Evolutionary conservation across 2,888 invertebrate species (phyloP).

Genomic region (Morinoia aosen): DNA sequence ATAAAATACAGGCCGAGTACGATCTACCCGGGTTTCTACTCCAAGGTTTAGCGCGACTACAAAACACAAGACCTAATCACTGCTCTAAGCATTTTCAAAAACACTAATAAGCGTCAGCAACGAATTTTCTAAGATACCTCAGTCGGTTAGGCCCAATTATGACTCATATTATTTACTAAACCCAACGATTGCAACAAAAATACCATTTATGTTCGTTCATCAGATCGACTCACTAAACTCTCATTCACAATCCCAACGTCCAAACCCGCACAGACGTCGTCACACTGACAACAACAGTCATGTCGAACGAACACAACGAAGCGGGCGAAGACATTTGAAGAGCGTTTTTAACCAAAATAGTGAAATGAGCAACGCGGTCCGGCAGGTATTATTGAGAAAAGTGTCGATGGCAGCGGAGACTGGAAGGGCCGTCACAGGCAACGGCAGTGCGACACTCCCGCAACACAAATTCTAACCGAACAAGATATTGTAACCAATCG

Average conservation of each 20-base stretch:
- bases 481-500: neutral
- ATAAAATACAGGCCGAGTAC: too few relatives aligned
- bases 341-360: neutral
- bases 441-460: neutral
- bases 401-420: neutral
- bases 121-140: neutral
- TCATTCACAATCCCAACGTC: neutral
- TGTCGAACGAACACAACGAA: neutral
- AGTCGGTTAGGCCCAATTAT: neutral
- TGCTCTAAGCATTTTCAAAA: too few relatives aligned
- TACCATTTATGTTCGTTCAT: neutral
- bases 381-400: neutral
- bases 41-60: too few relatives aligned
- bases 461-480: neutral
- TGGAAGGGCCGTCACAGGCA: neutral
- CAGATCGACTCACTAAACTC: neutral
- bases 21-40: too few relatives aligned
- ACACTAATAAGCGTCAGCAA: neutral
- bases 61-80: too few relatives aligned
- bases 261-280: neutral
- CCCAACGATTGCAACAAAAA: neutral
- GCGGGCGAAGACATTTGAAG: neutral
- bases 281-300: neutral
- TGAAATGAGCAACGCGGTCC: neutral
- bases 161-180: neutral